Evolutionary conservation across 2,113 vertebrate genomes (phyloP), one percentile per base, ranked within the genome.

Genomic region (Sturnira hondurensis): DNA sequence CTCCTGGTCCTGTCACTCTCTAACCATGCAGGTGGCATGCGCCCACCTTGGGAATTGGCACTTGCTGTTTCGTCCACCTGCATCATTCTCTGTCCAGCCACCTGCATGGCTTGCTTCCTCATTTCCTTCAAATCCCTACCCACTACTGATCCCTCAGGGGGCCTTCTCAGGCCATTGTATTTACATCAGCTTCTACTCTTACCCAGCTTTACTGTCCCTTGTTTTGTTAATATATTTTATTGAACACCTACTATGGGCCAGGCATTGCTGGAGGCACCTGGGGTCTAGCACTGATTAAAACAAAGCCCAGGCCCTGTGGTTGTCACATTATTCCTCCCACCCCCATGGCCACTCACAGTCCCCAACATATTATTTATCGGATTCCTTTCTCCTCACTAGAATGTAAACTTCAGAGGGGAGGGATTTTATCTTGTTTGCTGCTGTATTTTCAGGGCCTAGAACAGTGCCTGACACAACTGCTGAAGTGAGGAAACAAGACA

Each of bases 331-430:
- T 45, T 38, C n/a, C 41, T 38, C 16, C 24, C 56, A 19, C 3
- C 24, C 28, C 4, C 76, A 76, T 4, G 14, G 65, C 19, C 61
- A 50, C 56, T 63, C 26, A 47, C 17, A 19, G 24, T 4, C 50
- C 22, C 11, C 45, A 82, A 43, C 33, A 43, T 33, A 76, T 33
- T 47, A 91, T 70, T 89, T 14, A 52, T 76, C 92, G 87, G 90
- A 65, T 77, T 95, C 61, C 85, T 84, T 94, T 85, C 70, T n/a
- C 52, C 8, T 87, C 76, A 26, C 16, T 81, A 71, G 91, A 76
- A 65, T 28, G 36, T 73, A 19, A 85, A 67, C 41, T n/a, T 52
- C 67, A 38, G 20, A 61, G 20, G 82, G 14, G 4, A 58, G 68
- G 41, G 41, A 33, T 45, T 92, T 74, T 88, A 41, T 87, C 20